phyloP scores from a whole-genome alignment of 2,113 vertebrate genomes.

The Psittacula cyanocephala region DNA sequence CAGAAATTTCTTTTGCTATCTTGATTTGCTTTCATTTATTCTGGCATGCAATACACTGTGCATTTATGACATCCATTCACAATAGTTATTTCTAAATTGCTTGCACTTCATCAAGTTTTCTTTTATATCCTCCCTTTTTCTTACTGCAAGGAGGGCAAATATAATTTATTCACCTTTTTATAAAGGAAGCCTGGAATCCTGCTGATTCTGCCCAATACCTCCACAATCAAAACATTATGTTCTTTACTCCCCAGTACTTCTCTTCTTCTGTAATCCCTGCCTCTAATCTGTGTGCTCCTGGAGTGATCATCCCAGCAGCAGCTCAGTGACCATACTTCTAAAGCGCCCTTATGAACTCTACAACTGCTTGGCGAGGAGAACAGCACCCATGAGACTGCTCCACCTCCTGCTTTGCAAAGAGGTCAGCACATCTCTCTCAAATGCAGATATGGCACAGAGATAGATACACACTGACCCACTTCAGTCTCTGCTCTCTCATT shows the following conservation, averaged over 20 bases:
- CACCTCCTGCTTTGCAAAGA: fast-evolving
- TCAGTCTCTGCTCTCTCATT: neutral
- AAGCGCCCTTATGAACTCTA: neutral
- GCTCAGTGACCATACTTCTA: neutral
- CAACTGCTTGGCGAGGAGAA: neutral
- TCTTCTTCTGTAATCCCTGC: neutral
- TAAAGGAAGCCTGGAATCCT: neutral
- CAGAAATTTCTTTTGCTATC: constrained; percentile 17
- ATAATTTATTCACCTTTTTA: neutral
- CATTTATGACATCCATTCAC: neutral
- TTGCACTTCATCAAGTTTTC: neutral
- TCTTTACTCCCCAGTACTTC: neutral
- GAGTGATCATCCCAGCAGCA: neutral
- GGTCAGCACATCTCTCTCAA: neutral
- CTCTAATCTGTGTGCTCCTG: neutral
- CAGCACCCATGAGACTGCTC: neutral
- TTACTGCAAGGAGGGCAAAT: constrained; percentile 3
- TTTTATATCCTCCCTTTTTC: neutral
- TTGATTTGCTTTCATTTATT: neutral
- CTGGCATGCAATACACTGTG: neutral
- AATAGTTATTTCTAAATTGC: neutral
- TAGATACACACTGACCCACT: neutral
- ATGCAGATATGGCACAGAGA: neutral
- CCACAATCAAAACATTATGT: neutral
- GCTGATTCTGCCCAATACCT: neutral